Conservation (phyloP, 2,113 vertebrate genomes). For the Saccopteryx leptura region DNA sequence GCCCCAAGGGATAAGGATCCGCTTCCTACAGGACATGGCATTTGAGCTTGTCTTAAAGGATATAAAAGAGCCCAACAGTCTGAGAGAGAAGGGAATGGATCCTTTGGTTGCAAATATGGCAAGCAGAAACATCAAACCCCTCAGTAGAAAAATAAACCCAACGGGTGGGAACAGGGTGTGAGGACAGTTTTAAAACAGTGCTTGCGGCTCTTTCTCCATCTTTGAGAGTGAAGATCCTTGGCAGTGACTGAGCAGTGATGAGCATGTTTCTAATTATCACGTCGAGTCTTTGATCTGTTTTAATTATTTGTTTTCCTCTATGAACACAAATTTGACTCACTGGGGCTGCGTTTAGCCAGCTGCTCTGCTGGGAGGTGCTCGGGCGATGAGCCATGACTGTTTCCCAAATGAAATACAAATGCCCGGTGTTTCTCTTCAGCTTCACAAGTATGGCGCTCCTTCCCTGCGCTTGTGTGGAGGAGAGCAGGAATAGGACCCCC, state of each 20-base stretch:
- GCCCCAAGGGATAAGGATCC: not conserved
- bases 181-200: not conserved
- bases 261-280: conserved; percentile 71
- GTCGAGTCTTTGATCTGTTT: conserved; percentile 71
- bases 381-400: not conserved
- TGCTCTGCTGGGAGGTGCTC: conserved; percentile 59
- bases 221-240: not conserved
- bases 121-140: not conserved
- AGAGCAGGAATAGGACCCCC: not conserved
- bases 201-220: not conserved
- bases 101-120: not conserved
- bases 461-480: not conserved
- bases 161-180: not conserved
- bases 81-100: not conserved
- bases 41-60: not conserved
- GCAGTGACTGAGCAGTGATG: conserved; percentile 3
- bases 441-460: not conserved
- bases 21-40: not conserved
- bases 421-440: not conserved
- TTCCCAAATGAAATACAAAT: conserved; percentile 14
- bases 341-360: conserved; percentile 60
- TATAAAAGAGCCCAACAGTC: not conserved
- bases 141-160: not conserved
- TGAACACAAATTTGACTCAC: conserved; percentile 75
- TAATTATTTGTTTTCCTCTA: conserved; percentile 79